These are phyloP conservation scores for Agelas oroides DNA, from an alignment of 37 sponge, comb jelly and placozoan genomes.

Conservation along the genomic window DNA sequence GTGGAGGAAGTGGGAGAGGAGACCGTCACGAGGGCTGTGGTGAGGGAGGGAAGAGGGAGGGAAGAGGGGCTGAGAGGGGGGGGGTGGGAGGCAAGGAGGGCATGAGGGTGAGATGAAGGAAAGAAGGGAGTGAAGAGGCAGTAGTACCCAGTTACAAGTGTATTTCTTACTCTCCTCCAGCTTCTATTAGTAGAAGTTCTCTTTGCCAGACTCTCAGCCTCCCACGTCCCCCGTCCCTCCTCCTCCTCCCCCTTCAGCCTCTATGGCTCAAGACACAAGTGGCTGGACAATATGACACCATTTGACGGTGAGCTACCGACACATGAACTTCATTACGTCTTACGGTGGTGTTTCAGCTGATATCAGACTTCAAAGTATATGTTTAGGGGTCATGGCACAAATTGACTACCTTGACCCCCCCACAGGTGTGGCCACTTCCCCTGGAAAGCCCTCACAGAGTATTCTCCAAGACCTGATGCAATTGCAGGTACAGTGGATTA, in stretches of 20 bases:
- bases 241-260: conserved; percentile 39
- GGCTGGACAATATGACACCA: conserved; percentile 51
- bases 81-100: too few relatives aligned
- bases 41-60: neutral
- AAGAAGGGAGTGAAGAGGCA: too few relatives aligned
- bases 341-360: too few relatives aligned
- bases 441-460: neutral
- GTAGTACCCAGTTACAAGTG: too few relatives aligned
- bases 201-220: conserved; percentile 4
- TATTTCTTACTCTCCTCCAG: neutral
- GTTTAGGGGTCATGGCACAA: neutral
- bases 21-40: conserved; percentile 6
- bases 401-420: neutral
- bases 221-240: neutral
- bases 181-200: conserved; percentile 27
- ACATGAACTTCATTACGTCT: neutral
- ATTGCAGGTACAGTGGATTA: conserved; percentile 37
- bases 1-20: neutral
- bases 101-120: too few relatives aligned
- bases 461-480: conserved; percentile 44
- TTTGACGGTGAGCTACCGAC: conserved; percentile 44
- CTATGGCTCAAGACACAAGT: conserved; percentile 46
- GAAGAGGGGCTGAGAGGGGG: too few relatives aligned
- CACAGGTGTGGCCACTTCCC: too few relatives aligned
- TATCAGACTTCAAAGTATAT: neutral